Evolutionary conservation across 2,113 vertebrate species (phyloP).

Genomic region (Pedetes capensis): DNA sequence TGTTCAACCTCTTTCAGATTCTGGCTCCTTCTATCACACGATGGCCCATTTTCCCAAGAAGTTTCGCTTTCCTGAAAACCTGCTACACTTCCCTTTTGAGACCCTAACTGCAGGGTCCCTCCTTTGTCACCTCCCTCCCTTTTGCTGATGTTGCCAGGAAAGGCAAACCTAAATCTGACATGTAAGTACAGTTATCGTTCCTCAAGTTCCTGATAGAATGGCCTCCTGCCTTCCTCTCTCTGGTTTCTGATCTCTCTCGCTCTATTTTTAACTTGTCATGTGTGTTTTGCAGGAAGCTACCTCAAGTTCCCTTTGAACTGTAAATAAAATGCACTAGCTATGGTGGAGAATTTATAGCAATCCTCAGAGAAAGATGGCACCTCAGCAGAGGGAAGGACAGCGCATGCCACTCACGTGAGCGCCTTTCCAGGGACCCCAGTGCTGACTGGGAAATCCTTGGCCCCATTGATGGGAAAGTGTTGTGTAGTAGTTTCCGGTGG

Average conservation of each 20-base stretch:
- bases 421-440: neutral
- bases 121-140: neutral
- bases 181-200: neutral
- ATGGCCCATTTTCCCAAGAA: neutral
- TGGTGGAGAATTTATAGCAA: neutral
- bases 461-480: neutral
- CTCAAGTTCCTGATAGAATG: neutral
- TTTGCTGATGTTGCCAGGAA: neutral
- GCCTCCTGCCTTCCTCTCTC: slow-evolving; percentile 5
- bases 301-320: slow-evolving; percentile 44
- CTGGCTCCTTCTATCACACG: neutral
- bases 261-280: slow-evolving; percentile 66
- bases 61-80: neutral
- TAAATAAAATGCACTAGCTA: neutral
- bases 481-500: too few relatives aligned
- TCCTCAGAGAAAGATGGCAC: neutral
- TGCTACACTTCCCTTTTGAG: neutral
- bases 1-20: neutral
- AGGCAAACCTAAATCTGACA: neutral
- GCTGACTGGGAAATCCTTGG: neutral
- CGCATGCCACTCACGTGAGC: accelerated
- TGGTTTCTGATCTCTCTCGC: slow-evolving; percentile 42
- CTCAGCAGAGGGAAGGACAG: neutral
- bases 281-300: slow-evolving; percentile 51
- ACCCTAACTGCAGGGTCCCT: neutral